phyloP scores from a whole-genome alignment of 2,113 vertebrate genomes.

The Anarhynchus alexandrinus region DNA sequence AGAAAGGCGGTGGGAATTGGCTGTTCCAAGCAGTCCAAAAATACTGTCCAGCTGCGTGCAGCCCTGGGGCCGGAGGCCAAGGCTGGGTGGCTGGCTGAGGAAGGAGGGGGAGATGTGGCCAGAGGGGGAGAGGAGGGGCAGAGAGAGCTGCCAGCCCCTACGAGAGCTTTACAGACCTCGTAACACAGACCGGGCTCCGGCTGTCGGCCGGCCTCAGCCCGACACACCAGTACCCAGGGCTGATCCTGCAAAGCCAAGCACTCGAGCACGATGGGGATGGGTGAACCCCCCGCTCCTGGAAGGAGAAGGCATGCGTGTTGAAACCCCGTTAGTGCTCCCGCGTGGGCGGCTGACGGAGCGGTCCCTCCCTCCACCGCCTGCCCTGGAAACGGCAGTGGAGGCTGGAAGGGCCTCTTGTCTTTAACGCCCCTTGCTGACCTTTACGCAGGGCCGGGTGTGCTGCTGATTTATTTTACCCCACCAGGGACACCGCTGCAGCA shows the following conservation, averaged over 20 bases:
- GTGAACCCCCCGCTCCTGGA: not conserved
- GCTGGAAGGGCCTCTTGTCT: not conserved
- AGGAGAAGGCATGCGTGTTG: not conserved
- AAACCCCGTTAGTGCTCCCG: not conserved
- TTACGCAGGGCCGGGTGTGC: fast-evolving
- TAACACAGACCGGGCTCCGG: not conserved
- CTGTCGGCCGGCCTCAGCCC: not conserved
- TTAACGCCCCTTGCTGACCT: not conserved
- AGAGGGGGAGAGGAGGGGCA: not conserved
- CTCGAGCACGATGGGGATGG: not conserved
- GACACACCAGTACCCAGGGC: fast-evolving
- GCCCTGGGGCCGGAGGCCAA: not conserved
- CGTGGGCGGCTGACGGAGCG: fast-evolving
- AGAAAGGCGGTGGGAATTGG: not conserved
- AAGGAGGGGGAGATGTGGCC: not conserved
- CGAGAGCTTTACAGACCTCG: not conserved
- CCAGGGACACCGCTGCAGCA: not conserved
- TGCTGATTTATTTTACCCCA: not conserved
- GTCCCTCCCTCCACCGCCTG: not conserved
- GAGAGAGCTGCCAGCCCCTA: not conserved
- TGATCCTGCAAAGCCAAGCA: not conserved
- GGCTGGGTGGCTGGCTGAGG: not conserved
- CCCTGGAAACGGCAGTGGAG: not conserved
- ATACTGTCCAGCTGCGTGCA: not conserved
- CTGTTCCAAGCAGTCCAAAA: not conserved